A percentile compares a stretch with the other conserved stretches of the same genome.
phyloP scores from a whole-genome alignment of 2,888 invertebrate species.

The Melieria picta region DNA sequence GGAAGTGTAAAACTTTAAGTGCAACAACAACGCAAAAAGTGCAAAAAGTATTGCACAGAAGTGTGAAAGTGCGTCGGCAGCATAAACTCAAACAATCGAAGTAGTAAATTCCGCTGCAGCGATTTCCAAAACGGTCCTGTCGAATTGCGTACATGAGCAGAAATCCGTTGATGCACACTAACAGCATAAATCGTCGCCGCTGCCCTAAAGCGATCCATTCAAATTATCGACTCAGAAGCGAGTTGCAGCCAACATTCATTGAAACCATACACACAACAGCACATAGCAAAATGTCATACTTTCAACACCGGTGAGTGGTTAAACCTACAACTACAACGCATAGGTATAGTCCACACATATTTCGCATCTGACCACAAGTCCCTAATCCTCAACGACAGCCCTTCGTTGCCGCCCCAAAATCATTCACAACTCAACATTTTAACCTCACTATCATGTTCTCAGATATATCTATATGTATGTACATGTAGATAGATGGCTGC shows the following conservation, averaged over 20 bases:
- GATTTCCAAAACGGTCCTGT: too few relatives aligned
- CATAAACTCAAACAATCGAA: too few relatives aligned
- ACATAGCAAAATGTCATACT: conserved; percentile 38
- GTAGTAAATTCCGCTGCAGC: too few relatives aligned
- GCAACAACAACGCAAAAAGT: too few relatives aligned
- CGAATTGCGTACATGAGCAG: too few relatives aligned
- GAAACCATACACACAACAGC: background rate
- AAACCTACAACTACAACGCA: background rate
- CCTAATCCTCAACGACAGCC: background rate
- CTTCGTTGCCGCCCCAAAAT: background rate
- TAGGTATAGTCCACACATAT: background rate
- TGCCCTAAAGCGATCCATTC: too few relatives aligned
- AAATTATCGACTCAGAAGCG: background rate
- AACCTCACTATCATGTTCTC: background rate
- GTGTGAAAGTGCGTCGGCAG: too few relatives aligned
- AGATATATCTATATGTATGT: conserved; percentile 5
- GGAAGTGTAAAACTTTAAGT: too few relatives aligned
- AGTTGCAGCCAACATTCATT: conserved; percentile 1
- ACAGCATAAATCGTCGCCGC: too few relatives aligned
- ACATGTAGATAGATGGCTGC: background rate
- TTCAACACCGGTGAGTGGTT: conserved; percentile 43
- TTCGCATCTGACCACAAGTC: background rate
- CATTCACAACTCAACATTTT: background rate
- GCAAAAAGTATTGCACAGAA: too few relatives aligned
- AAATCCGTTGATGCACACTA: too few relatives aligned